Evolutionary conservation across 2,888 invertebrate genomes (phyloP), one percentile per base, ranked within the genome.

Genomic region (Drosophila paranaensis): DNA sequence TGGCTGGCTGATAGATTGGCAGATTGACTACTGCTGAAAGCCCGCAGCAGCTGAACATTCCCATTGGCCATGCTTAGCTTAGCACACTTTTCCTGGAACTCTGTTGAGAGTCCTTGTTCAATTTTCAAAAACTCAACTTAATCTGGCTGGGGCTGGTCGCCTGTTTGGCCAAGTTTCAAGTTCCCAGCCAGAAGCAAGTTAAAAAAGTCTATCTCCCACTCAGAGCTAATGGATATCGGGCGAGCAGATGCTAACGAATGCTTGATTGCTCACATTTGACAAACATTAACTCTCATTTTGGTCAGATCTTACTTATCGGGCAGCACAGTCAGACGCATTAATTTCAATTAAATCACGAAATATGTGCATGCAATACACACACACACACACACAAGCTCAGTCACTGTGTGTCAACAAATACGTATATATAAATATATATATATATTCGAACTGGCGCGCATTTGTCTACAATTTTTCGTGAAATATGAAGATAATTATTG

Each of bases 401-500:
- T 6, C 40, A 40, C 40, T 20, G 20, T 51, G 16, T 48, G 35
- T 10, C 14, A 30, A 74, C 56, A 53, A 50, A 42, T 37, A 46
- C 14, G 48, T 20, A 20, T 30, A 42, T n/a, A 57, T n/a, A 45
- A 20, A 20, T 20, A 50, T 16, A 25, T 27, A 54, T 30, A 42
- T n/a, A 57, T n/a, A 45, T 30, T 10, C 30, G 30, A 68, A 30
- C 33, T 55, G 61, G 14, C 39, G 43, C 55, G 40, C 77, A 77
- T 74, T 71, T 69, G 76, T 64, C 69, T 76, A 70, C 58, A 60
- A 74, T 78, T 72, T 68, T 77, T 71, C 68, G 60, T 86, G 87
- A 86, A 73, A 81, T 79, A 86, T 88, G 81, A 77, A 70, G 79
- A 84, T 84, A 87, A 89, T 89, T 80, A 89, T 79, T 70, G 74